Base-by-base conservation (phyloP, 2,888 invertebrate species). In the Drepanosiphum platanoidis region DNA sequence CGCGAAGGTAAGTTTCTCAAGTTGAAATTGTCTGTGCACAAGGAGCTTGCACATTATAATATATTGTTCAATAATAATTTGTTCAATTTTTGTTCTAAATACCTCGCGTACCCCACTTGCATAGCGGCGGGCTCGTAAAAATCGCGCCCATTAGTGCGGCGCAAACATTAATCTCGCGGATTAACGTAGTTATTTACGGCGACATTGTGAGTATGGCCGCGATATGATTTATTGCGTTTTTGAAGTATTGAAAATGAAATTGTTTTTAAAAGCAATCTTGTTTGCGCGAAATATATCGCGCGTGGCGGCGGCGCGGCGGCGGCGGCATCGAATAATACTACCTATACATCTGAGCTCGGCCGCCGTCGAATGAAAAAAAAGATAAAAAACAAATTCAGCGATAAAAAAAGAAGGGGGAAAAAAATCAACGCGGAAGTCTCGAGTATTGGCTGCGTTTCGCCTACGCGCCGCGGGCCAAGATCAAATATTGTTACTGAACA, bases 1-100 rank as follows among this genome's bases (percentile, higher is more conserved):
- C 39, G 58, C 58, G 8, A 71, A 81, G 58, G 81, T 81, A 71
- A 81, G 71, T 81, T 81, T 81, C 81, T 58, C 39, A 30, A 81
- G 32, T 81, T 39, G 58, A 81, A 81, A 81, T 61, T 81, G 22
- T 39, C 58, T 30, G 36, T 39, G 36, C n/a, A n/a, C n/a, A 39
- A 39, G 30, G 36, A 71, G 58, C 52, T 80, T 70, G n/a, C 46
- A 66, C 32, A 68, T 7, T n/a, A 32, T n/a, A 58, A 68, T 79
- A n/a, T 66, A 52, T 80, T 46, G 18, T 52, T 80, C 68, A 18
- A 80, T 68, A 68, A 34, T 70, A 80, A 80, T 80, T 68, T 68
- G 70, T 68, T 80, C n/a, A 68, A 80, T 34, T 80, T 68, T 68
- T 46, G 78, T 78, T 46, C 3, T n/a, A 27, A 61, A 77, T 39